phyloP scores from a whole-genome alignment of 1,140 invertebrate species.

The Drosophila yakuba region DNA sequence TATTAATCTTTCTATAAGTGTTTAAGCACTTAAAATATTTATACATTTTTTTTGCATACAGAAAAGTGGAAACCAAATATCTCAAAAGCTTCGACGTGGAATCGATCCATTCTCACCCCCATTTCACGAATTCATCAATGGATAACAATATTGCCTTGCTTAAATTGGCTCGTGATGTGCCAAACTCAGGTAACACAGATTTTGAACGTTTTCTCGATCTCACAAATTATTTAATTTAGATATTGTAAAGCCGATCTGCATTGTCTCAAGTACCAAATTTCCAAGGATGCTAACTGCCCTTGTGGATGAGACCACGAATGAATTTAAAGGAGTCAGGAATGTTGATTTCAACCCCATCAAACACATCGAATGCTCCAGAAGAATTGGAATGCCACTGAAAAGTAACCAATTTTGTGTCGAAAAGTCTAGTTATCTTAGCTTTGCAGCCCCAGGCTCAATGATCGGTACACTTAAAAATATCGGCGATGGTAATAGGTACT shows the following conservation, averaged over 20 bases:
- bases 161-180: background rate
- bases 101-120: background rate
- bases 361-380: background rate
- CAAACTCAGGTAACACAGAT: background rate
- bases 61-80: background rate
- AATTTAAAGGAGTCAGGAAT: background rate
- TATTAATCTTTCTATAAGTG: background rate
- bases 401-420: slow-evolving; percentile 1
- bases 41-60: background rate
- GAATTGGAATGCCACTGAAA: background rate
- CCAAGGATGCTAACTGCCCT: background rate
- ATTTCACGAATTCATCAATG: background rate
- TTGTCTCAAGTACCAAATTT: background rate
- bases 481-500: background rate
- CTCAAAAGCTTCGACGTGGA: background rate
- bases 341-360: background rate
- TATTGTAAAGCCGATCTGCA: slow-evolving; percentile 2
- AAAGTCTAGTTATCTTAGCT: background rate
- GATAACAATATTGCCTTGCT: background rate
- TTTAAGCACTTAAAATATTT: no score
- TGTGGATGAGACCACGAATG: background rate
- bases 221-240: background rate
- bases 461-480: background rate
- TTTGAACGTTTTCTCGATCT: background rate
- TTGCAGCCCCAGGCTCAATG: background rate